These are phyloP conservation scores for Nothura maculosa DNA, from an alignment of 2,797 vertebrate species.

Conservation along the genomic window DNA sequence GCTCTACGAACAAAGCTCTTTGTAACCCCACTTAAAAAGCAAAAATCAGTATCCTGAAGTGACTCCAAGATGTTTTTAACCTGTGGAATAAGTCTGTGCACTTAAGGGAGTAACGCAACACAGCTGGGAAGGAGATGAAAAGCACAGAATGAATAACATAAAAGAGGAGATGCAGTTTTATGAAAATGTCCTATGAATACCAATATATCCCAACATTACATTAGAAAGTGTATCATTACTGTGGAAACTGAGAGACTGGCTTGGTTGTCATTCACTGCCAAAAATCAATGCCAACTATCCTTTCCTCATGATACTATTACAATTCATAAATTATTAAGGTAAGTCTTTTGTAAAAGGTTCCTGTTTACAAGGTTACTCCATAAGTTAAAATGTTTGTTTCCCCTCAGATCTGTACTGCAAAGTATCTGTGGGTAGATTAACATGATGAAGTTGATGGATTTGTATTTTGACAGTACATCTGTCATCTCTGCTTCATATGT, in stretches of 20 bases:
- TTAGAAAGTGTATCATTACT: constrained; percentile 7
- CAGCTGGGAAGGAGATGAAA: constrained; percentile 26
- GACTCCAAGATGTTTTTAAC: constrained; percentile 33
- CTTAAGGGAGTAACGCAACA: constrained; percentile 37
- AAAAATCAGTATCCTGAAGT: constrained; percentile 65
- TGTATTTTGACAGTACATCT: constrained; percentile 81
- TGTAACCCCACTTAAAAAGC: constrained; percentile 36
- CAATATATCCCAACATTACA: constrained; percentile 34
- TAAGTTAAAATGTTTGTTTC: constrained; percentile 89
- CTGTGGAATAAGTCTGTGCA: constrained; percentile 21
- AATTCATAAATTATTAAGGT: constrained; percentile 90
- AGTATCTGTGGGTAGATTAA: constrained; percentile 62
- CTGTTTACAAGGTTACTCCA: constrained; percentile 91
- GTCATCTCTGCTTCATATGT: constrained; percentile 70
- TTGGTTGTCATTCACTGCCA: constrained; percentile 75
- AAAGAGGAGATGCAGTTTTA: constrained; percentile 55
- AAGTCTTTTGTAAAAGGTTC: constrained; percentile 88
- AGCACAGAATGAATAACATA: constrained; percentile 61
- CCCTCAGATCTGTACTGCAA: constrained; percentile 60
- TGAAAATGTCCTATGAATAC: constrained; percentile 60
- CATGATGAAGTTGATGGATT: constrained; percentile 75
- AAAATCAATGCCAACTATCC: constrained; percentile 86
- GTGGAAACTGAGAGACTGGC: constrained; percentile 56
- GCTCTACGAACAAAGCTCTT: constrained; percentile 26
- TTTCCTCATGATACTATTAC: constrained; percentile 84